phyloP scores from a whole-genome alignment of 1,140 invertebrate genomes.

The Apis florea region DNA sequence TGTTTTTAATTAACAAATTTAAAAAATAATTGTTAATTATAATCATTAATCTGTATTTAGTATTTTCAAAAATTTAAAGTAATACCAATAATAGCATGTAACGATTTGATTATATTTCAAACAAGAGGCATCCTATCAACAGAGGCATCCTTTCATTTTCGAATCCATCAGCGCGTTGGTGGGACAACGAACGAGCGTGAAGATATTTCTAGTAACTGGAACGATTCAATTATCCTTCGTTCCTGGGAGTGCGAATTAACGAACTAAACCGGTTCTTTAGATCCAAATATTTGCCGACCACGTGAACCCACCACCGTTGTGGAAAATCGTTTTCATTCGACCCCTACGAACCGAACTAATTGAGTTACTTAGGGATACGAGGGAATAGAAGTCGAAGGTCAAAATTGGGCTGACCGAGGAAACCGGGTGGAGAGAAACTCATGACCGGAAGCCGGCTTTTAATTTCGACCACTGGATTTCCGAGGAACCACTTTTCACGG shows the following conservation, averaged over 20 bases:
- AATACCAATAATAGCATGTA: too few relatives aligned
- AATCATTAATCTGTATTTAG: too few relatives aligned
- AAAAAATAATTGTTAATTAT: too few relatives aligned
- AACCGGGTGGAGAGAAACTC: not conserved
- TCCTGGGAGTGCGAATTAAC: conserved; percentile 1
- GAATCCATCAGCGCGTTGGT: not conserved
- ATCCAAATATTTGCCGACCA: conserved; percentile 21
- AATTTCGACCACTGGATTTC: not conserved
- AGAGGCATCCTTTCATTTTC: not conserved
- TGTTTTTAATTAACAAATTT: too few relatives aligned
- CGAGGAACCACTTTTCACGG: not conserved
- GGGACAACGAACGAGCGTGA: not conserved
- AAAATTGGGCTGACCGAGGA: not conserved
- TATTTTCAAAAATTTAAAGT: too few relatives aligned
- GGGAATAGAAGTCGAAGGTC: not conserved
- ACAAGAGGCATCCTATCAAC: not conserved
- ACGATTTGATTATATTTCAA: too few relatives aligned
- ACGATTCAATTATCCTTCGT: conserved; percentile 21
- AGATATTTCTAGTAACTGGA: not conserved
- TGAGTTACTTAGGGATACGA: not conserved
- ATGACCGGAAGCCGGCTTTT: not conserved
- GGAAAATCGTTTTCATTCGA: not conserved
- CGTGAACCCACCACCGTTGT: not conserved
- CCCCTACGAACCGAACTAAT: conserved; percentile 2
- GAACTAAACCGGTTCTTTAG: not conserved